Percentiles rank a stretch among this genome's conserved stretches.
Evolutionary conservation across 2,113 vertebrate species (phyloP).

Genomic region (Cynoglossus semilaevis): DNA sequence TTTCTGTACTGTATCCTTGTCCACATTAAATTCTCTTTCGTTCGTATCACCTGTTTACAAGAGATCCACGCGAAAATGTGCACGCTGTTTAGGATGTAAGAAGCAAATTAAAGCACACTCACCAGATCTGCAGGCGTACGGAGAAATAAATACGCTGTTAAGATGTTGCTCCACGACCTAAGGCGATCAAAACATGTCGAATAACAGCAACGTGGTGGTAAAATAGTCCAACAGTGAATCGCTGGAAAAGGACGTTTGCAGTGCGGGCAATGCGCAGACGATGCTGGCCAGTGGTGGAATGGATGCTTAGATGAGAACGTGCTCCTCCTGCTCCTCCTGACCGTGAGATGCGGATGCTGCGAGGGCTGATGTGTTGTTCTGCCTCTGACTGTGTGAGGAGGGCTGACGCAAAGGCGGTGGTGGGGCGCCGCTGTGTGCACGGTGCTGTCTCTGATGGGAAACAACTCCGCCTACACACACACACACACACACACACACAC

Average conservation of each 20-base stretch:
- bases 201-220: slow-evolving; percentile 20
- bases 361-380: slow-evolving; percentile 56
- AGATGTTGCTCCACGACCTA: slow-evolving; percentile 51
- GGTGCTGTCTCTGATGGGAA: slow-evolving; percentile 44
- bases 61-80: not conserved
- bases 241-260: slow-evolving; percentile 23
- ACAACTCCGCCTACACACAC: slow-evolving; percentile 40
- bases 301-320: slow-evolving; percentile 68
- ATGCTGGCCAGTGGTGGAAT: slow-evolving; percentile 61
- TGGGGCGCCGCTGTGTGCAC: slow-evolving; percentile 71
- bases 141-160: slow-evolving; percentile 26
- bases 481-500: slow-evolving; percentile 1
- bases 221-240: slow-evolving; percentile 34
- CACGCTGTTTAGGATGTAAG: rapidly evolving
- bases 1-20: not conserved
- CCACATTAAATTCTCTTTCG: too few species aligned
- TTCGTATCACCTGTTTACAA: slow-evolving; percentile 3
- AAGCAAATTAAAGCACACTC: slow-evolving; percentile 27
- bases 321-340: slow-evolving; percentile 68
- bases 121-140: slow-evolving; percentile 49
- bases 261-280: slow-evolving; percentile 55
- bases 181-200: slow-evolving; percentile 40
- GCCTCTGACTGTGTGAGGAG: slow-evolving; percentile 34
- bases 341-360: slow-evolving; percentile 66
- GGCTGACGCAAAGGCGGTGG: slow-evolving; percentile 65